Conservation (phyloP, 2,888 invertebrate species). For the Pelosia muscerda region DNA sequence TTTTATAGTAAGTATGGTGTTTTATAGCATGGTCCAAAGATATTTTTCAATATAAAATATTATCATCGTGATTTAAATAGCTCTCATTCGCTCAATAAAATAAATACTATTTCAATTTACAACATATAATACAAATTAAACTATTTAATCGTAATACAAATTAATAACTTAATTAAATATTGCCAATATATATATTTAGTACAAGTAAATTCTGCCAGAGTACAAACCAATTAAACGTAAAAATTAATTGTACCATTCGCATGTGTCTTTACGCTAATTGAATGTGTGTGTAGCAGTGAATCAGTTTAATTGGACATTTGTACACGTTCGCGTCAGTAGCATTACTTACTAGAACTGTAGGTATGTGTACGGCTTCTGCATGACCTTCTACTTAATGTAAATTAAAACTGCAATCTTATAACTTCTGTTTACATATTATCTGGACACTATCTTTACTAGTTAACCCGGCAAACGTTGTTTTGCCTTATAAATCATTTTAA, state of each 20-base stretch:
- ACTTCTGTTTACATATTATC: background rate
- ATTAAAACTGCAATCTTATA: background rate
- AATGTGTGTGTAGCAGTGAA: conserved; percentile 53
- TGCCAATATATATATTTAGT: conserved; percentile 30
- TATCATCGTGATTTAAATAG: background rate
- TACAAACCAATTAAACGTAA: conserved; percentile 41
- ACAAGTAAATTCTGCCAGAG: conserved; percentile 19
- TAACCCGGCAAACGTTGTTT: too few species aligned
- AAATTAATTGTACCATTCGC: conserved; percentile 48
- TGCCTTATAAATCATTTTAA: too few species aligned
- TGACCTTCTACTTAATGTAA: background rate
- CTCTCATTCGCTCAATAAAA: background rate
- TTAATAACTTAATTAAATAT: background rate
- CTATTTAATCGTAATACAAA: background rate
- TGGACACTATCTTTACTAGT: too few species aligned
- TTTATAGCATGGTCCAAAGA: too few species aligned
- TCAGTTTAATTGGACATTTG: conserved; percentile 63
- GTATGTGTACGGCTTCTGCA: background rate
- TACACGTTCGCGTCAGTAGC: conserved; percentile 43
- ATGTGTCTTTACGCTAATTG: conserved; percentile 57
- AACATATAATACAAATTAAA: background rate
- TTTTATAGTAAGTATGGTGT: too few species aligned
- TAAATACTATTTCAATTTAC: background rate
- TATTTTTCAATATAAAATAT: background rate
- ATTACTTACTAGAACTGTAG: background rate